Percentiles rank a stretch among this genome's conserved stretches.
phyloP scores from a whole-genome alignment of 2,888 invertebrate species.

The Xanthia icteritia region DNA sequence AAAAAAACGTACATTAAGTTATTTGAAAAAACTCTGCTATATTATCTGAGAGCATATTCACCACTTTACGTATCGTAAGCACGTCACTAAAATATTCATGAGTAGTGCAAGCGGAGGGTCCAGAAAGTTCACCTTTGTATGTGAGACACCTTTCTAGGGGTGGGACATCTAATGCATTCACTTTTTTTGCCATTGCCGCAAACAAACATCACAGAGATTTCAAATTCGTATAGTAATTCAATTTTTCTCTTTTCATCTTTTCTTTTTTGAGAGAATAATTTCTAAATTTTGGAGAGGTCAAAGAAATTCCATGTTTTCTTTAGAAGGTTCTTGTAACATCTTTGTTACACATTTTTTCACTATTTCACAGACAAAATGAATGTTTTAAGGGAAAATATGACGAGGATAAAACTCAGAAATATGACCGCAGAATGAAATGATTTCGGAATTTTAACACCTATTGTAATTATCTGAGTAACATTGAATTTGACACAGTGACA shows the following conservation, averaged over 20 bases:
- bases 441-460: conserved; percentile 40
- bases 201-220: conserved; percentile 85
- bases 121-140: conserved; percentile 75
- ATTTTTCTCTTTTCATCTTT: conserved; percentile 81
- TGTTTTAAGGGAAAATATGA: conserved; percentile 38
- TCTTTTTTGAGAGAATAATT: conserved; percentile 66
- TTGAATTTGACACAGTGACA: conserved; percentile 50
- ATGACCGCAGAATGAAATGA: conserved; percentile 28
- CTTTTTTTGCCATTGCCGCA: conserved; percentile 81
- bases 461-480: conserved; percentile 46
- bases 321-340: conserved; percentile 35
- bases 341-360: conserved; percentile 51
- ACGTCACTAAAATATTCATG: conserved; percentile 85
- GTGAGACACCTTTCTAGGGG: conserved; percentile 70
- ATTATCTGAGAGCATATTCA: conserved; percentile 77
- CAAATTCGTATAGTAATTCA: conserved; percentile 82
- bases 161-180: conserved; percentile 83
- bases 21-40: conserved; percentile 57
- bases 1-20: conserved; percentile 38
- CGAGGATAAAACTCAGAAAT: conserved; percentile 35
- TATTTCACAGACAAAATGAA: conserved; percentile 39
- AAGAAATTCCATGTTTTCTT: conserved; percentile 62
- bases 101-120: conserved; percentile 80
- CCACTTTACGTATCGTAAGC: conserved; percentile 78
- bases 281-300: conserved; percentile 56